Base-by-base conservation (phyloP, 1,140 invertebrate genomes). In the Lanistes nyassanus region DNA sequence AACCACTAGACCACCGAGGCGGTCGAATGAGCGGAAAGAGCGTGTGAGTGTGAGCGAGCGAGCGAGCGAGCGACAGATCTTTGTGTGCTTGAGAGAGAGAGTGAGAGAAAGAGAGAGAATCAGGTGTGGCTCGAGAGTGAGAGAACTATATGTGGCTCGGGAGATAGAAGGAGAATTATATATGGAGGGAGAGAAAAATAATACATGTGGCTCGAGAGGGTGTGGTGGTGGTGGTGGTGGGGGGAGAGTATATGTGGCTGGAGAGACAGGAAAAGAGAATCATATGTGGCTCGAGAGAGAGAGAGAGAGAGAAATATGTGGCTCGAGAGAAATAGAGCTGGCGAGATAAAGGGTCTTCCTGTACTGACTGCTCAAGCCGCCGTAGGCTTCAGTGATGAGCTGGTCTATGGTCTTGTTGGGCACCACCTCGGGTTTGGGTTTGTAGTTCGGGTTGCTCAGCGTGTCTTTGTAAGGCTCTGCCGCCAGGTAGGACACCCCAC, bases 371-470 rank as follows among this genome's bases (percentile, higher is more conserved):
- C 7, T 13, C 31, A 58, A 34, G 37, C 70, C 56, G 11, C 70
- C 70, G n/a, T 72, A 62, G 4, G 56, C 36, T 0, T 62, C 37
- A 11, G 55, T 60, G 56, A 72, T 72, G 55, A 42, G 55, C 56
- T 72, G 55, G 56, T 60, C 55, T 11, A 62, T 60, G 36, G 55
- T 72, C 13, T 21, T 62, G 36, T 60, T 39, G 56, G 55, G 56
- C 3, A 11, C 0, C 37, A 39, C 29, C 56, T 62, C 70, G 4
- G 70, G 70, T 42, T 72, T 42, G 70, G 70, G 70, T 19, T 11
- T 31, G 70, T 39, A 72, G 56, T 72, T 72, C 31, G 70, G 70
- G 37, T 72, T 26, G 36, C 11, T n/a, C 70, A 60, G 56, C 11
- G 60, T 60, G 36, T 72, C 70, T 21, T 60, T 37, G 36, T 62